Conservation (phyloP, 2,888 invertebrate species). For the Limulus polyphemus region DNA sequence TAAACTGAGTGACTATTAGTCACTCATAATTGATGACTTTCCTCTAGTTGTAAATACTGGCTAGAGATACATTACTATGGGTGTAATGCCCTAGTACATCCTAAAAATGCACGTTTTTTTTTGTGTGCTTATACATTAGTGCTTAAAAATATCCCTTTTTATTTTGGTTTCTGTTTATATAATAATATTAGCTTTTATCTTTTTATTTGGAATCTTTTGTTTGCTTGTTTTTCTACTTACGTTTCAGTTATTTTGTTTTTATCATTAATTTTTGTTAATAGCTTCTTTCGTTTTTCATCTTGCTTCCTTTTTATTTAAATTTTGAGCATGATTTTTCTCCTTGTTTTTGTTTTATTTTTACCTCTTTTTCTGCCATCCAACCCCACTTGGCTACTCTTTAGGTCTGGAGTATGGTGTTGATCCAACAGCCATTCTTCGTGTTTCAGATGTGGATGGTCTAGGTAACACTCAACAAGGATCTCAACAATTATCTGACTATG, state of each 20-base stretch:
- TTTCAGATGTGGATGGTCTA: constrained; percentile 66
- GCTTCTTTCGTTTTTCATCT: not conserved
- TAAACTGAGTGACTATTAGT: too few species aligned
- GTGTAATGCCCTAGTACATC: too few species aligned
- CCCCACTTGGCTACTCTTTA: constrained; percentile 1
- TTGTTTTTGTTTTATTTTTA: constrained; percentile 7
- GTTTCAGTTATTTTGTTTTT: not conserved
- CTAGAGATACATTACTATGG: too few species aligned
- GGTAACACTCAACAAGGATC: constrained; percentile 51
- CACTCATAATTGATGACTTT: too few species aligned
- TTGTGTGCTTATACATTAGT: too few species aligned
- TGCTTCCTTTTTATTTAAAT: not conserved
- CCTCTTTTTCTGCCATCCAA: not conserved
- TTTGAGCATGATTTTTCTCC: not conserved
- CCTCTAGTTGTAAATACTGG: too few species aligned
- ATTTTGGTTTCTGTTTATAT: constrained; percentile 5
- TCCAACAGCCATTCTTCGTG: constrained; percentile 16
- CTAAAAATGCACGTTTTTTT: too few species aligned
- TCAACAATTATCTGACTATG: constrained; percentile 76
- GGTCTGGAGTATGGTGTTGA: constrained; percentile 22
- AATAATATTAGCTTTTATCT: constrained; percentile 12
- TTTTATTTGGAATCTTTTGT: not conserved
- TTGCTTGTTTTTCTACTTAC: not conserved
- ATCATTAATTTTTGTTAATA: not conserved
- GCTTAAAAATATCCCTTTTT: not conserved